phyloP scores from a whole-genome alignment of 1,140 invertebrate species.

The Cyphomyrmex costatus region DNA sequence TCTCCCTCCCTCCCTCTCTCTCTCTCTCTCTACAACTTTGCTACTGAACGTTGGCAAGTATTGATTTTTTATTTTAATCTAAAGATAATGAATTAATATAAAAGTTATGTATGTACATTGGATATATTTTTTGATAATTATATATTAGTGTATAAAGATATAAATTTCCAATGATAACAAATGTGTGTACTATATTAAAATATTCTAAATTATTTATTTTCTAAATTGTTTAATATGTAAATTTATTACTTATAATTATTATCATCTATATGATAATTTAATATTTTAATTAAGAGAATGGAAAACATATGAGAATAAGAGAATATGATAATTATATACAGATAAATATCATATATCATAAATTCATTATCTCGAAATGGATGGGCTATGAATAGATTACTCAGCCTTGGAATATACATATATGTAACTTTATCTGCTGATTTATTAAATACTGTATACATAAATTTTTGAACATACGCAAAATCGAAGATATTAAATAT shows the following conservation, averaged over 20 bases:
- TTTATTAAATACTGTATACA: not conserved
- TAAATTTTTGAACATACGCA: not conserved
- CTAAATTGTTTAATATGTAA: not conserved
- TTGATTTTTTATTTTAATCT: not conserved
- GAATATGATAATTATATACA: not conserved
- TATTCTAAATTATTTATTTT: not conserved
- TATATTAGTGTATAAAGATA: not conserved
- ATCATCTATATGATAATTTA: not conserved
- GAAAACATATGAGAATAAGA: not conserved
- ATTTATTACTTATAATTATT: slow-evolving; percentile 4
- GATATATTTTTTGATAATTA: not conserved
- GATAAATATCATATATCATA: slow-evolving; percentile 8
- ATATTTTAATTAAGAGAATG: slow-evolving; percentile 17
- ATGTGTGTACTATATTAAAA: not conserved
- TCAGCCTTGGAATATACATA: not conserved
- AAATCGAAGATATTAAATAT: not conserved
- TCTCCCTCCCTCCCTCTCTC: too few relatives aligned
- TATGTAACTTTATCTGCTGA: not conserved
- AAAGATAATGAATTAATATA: not conserved
- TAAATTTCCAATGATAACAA: not conserved
- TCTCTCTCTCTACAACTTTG: not conserved
- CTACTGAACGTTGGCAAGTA: not conserved
- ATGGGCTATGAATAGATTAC: slow-evolving; percentile 1
- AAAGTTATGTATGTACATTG: not conserved
- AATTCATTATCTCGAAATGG: slow-evolving; percentile 20